Base-by-base conservation (phyloP, 1,140 invertebrate species). In the Scaptomyza hsui region DNA sequence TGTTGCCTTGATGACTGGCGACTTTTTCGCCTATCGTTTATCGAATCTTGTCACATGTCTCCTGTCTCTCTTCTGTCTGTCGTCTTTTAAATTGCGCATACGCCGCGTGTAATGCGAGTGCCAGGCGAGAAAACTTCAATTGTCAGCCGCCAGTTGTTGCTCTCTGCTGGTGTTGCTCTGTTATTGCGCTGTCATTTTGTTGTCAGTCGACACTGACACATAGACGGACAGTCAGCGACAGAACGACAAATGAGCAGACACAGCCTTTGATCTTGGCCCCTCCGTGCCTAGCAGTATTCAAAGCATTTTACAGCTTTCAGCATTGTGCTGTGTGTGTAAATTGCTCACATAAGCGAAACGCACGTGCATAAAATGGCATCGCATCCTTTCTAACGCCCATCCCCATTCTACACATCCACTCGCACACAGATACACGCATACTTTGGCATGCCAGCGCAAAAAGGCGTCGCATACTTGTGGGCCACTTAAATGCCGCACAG, bases 111-210 rank as follows among this genome's bases (percentile, higher is more conserved):
- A 74, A 85, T 63, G 57, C 59, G 74, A 86, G 61, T 69, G 61
- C 19, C 74, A 69, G 67, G 63, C 61, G 52, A 29, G 7, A 61
- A 81, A 77, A 77, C 70, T 81, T 75, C 77, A 76, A 80, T 78
- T 81, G 75, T 61, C 79, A 83, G 72, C 75, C 19, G 52, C 61
- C 69, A 37, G 59, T 59, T 57, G 56, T 72, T 81, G 47, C 51
- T 42, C 24, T 51, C 47, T 42, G 49, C 57, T 70, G 68, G 70
- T 85, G 73, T 85, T 80, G 76, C 76, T 55, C 64, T 67, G 68
- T 76, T 85, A 79, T 85, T 85, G 80, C 76, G 49, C 81, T 86
- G 69, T 68, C 78, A 78, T 88, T 85, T 86, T 77, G 86, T 75
- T 76, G 70, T 59, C 57, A 63, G 68, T 16, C 61, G 72, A 67